These are phyloP conservation scores for Virgularia gustaviana DNA, from an alignment of 92 coral and sea anemone species.

Conservation along the genomic window DNA sequence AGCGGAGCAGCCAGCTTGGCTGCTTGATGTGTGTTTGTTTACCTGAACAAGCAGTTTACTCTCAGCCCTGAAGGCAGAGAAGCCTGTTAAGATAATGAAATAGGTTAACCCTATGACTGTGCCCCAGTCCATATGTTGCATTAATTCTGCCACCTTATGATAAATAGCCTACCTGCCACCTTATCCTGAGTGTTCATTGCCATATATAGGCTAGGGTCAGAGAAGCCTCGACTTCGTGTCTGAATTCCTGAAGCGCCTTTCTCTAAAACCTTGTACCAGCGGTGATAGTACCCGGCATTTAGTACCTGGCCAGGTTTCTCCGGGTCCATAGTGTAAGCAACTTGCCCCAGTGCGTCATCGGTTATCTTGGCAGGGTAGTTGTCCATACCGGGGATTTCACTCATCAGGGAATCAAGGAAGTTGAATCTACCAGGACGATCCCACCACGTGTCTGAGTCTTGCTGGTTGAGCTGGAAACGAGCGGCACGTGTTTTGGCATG, in stretches of 20 bases:
- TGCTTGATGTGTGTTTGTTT: too few relatives aligned
- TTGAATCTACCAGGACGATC: slow-evolving; percentile 47
- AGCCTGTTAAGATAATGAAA: too few relatives aligned
- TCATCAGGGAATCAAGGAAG: slow-evolving; percentile 58
- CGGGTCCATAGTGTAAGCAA: slow-evolving; percentile 34
- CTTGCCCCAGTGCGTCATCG: slow-evolving; percentile 24
- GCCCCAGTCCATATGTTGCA: background rate
- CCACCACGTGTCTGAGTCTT: slow-evolving; percentile 49
- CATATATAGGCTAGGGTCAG: slow-evolving; percentile 38
- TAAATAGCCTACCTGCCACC: slow-evolving; percentile 17
- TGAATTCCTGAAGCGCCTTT: slow-evolving; percentile 13
- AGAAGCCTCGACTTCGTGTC: slow-evolving; percentile 24
- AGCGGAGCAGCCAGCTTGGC: too few relatives aligned
- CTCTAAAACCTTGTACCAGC: slow-evolving; percentile 27
- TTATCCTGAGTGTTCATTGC: slow-evolving; percentile 27
- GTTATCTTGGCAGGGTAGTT: slow-evolving; percentile 25
- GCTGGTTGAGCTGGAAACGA: slow-evolving; percentile 60
- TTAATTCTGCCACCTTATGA: background rate
- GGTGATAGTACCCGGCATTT: slow-evolving; percentile 33
- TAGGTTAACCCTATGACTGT: too few relatives aligned
- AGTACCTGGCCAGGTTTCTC: slow-evolving; percentile 27
- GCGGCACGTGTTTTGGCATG: slow-evolving; percentile 56
- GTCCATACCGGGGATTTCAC: slow-evolving; percentile 44
- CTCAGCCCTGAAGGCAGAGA: too few relatives aligned
- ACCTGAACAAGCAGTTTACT: too few relatives aligned